Base-by-base conservation (phyloP, 2,113 vertebrate species). In the Pongo pygmaeus region DNA sequence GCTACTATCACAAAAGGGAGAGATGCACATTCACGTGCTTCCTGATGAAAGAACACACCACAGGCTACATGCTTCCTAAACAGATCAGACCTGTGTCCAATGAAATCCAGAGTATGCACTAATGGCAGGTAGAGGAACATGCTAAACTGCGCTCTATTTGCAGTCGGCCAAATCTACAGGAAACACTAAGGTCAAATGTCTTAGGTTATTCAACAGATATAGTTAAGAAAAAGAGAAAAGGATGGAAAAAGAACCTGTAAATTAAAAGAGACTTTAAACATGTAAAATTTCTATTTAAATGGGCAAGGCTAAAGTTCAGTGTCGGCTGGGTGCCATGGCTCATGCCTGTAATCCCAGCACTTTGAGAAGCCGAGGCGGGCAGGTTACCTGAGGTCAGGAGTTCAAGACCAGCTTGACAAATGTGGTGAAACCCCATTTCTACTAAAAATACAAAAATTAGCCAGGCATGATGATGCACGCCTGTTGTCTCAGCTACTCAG, bases 251-350 rank as follows among this genome's bases (percentile, higher is more conserved):
- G 30, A 91, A 69, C 1, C 16, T 25, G 18, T 2, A 35, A n/a
- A 40, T n/a, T 16, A 84, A 81, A 40, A 43, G 50, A 93, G 43
- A n/a, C 7, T 83, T 81, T 27, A 25, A 35, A 87, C 69, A n/a
- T 5, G 35, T 40, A 30, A 64, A 78, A 25, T 38, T 32, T 32
- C 27, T 48, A 46, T 46, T 64, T 77, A 89, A 97, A 67, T 0
- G 11, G 11, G 10, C 61, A 84, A 52, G 35, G 64, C n/a, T 14
- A 10, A 52, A 40, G 8, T 50, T 1, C 0, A 48, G 27, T 64
- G 27, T 30, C 12, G 0, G 5, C 27, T 0, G 11, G 27, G 27
- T 12, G 1, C 5, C 27, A 2, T 30, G 61, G 61, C 12, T 64
- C 61, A 64, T 30, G 13, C 27, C 27, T 64, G 12, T 64, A 64